Evolutionary conservation across 2,797 vertebrate species (phyloP).

Genomic region (Enteromius fasciolatus): DNA sequence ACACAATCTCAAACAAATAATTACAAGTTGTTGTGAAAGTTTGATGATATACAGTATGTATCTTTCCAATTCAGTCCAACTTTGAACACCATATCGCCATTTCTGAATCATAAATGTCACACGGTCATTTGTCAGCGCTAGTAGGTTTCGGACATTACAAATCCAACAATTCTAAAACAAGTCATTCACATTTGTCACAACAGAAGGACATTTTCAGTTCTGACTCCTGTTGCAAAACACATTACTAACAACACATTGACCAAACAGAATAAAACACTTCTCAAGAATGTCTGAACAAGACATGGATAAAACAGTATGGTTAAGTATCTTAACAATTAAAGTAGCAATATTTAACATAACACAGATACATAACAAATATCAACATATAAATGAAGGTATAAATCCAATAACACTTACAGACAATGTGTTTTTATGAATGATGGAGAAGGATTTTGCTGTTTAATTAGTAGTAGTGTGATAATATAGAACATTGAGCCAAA

Average conservation of each 20-base stretch:
- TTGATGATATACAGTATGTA: neutral
- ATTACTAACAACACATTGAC: neutral
- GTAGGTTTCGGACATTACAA: neutral
- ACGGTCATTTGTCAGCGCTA: neutral
- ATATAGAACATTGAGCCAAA: constrained; percentile 1
- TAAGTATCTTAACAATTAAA: neutral
- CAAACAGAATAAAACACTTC: no score
- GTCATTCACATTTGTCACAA: constrained; percentile 6
- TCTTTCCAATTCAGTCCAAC: neutral
- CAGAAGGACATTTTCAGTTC: neutral
- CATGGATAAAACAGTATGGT: neutral
- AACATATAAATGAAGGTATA: neutral
- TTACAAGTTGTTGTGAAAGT: neutral
- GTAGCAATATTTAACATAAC: neutral
- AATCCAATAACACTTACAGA: neutral
- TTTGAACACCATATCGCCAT: neutral
- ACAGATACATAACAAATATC: neutral
- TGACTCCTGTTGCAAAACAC: neutral
- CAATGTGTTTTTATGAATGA: neutral
- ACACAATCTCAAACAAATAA: neutral
- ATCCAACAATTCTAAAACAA: neutral
- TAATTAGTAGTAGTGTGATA: neutral
- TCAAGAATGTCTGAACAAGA: neutral
- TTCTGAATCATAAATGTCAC: neutral
- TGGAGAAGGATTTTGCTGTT: neutral